Percentiles rank a stretch among this genome's conserved stretches.
These are phyloP conservation scores for Oreotrochilus melanogaster DNA, from an alignment of 2,113 vertebrate genomes.

Conservation along the genomic window DNA sequence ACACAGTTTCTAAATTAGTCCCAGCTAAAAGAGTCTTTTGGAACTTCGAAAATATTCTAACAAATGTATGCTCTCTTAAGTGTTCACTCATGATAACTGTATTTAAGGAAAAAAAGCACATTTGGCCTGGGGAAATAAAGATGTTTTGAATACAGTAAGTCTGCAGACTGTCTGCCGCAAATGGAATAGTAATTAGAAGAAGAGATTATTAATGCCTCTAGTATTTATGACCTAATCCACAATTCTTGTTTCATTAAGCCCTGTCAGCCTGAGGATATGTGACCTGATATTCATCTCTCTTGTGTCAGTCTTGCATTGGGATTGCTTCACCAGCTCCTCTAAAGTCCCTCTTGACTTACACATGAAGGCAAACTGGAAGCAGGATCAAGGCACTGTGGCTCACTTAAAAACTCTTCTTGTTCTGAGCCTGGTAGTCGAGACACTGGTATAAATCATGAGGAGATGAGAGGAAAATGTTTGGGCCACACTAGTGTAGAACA, in stretches of 20 bases:
- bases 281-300: conserved; percentile 44
- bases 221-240: conserved; percentile 65
- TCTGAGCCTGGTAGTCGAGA: not conserved
- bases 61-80: conserved; percentile 36
- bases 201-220: conserved; percentile 56
- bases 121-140: conserved; percentile 48
- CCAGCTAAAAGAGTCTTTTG: conserved; percentile 34
- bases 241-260: conserved; percentile 62
- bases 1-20: conserved; percentile 32
- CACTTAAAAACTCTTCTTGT: not conserved
- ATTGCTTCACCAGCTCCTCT: conserved; percentile 22
- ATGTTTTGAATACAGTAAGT: conserved; percentile 55
- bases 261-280: conserved; percentile 56
- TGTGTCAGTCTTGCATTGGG: conserved; percentile 23
- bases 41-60: conserved; percentile 40
- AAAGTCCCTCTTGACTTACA: not conserved
- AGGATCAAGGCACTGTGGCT: not conserved
- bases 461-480: not conserved
- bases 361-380: not conserved
- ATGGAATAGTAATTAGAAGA: conserved; percentile 57
- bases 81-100: conserved; percentile 61
- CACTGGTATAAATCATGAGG: not conserved
- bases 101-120: conserved; percentile 41
- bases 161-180: conserved; percentile 36
- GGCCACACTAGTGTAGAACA: not conserved